Evolutionary conservation across 2,888 invertebrate genomes (phyloP).

Genomic region (Elysia crispata): DNA sequence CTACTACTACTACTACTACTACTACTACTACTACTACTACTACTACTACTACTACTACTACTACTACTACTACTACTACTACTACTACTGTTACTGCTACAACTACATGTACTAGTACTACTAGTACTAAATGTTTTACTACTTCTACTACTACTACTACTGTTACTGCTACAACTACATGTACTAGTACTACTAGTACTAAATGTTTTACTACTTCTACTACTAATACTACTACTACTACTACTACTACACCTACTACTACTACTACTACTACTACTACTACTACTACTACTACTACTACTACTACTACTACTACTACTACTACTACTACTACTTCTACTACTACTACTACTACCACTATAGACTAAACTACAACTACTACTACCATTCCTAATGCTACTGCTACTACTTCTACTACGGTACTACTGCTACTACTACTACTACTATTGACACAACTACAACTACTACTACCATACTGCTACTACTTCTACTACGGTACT

Average conservation of each 20-base stretch:
- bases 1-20: slow-evolving; percentile 7
- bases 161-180: too few relatives aligned
- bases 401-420: too few relatives aligned
- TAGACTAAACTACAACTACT: too few relatives aligned
- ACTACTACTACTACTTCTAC: slow-evolving; percentile 1
- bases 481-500: too few relatives aligned
- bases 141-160: not conserved
- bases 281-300: not conserved
- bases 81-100: not conserved
- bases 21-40: not conserved
- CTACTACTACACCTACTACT: too few relatives aligned
- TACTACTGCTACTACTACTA: too few relatives aligned
- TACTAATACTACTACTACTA: too few relatives aligned
- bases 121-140: not conserved
- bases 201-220: not conserved
- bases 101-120: not conserved
- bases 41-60: slow-evolving; percentile 10
- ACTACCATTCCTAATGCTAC: too few relatives aligned
- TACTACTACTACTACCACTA: slow-evolving; percentile 15
- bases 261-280: slow-evolving; percentile 1
- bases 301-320: slow-evolving; percentile 5
- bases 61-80: slow-evolving; percentile 20
- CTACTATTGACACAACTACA: not conserved
- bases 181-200: not conserved
- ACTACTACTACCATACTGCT: too few relatives aligned